These are phyloP conservation scores for Cottus gobio DNA, from an alignment of 2,113 vertebrate genomes.

Conservation along the genomic window DNA sequence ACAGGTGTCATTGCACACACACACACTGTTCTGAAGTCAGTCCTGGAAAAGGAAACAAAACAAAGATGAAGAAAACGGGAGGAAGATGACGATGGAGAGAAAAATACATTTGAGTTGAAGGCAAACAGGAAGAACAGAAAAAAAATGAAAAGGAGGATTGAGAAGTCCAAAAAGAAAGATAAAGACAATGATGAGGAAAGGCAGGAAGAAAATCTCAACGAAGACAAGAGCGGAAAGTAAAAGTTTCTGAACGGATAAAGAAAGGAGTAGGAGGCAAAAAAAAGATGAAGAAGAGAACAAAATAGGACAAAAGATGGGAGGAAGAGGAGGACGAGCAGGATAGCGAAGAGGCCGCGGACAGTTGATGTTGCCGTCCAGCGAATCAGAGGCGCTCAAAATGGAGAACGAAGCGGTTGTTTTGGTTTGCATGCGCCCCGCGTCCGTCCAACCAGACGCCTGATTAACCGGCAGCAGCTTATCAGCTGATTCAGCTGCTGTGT, in stretches of 20 bases:
- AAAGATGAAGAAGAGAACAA: not conserved
- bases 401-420: conserved; percentile 15
- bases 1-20: conserved; percentile 16
- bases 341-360: conserved; percentile 2
- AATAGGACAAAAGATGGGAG: not conserved
- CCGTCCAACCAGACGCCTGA: conserved; percentile 58
- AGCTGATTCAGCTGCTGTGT: conserved; percentile 69
- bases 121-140: not conserved
- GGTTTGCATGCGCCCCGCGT: conserved; percentile 32
- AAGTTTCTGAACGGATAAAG: not conserved
- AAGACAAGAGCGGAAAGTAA: not conserved
- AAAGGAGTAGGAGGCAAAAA: not conserved
- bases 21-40: too few relatives aligned
- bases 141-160: not conserved
- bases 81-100: not conserved
- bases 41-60: not conserved
- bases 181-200: not conserved
- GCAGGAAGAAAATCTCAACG: not conserved
- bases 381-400: not conserved
- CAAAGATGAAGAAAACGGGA: not conserved
- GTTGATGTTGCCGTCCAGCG: too few relatives aligned
- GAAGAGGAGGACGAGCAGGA: conserved; percentile 3
- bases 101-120: not conserved
- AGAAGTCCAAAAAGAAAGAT: not conserved
- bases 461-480: conserved; percentile 64